Conservation (phyloP, 2,888 invertebrate species). For the Dorcus hopei region DNA sequence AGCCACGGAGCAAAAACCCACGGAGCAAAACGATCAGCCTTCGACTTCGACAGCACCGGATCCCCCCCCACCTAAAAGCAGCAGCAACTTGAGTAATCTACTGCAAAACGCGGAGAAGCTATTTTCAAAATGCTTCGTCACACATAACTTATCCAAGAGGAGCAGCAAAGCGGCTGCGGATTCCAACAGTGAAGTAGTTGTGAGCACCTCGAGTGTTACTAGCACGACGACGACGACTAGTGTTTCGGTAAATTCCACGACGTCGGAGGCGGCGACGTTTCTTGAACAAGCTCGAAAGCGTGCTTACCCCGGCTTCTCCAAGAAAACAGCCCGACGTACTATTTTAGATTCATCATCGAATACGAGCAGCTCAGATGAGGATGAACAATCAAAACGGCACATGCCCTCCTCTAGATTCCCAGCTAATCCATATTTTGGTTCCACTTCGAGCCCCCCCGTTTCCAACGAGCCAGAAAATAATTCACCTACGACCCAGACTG, state of each 20-base stretch:
- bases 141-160: too few species aligned
- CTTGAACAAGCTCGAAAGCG: slow-evolving; percentile 18
- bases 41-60: background rate
- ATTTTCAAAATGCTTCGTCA: background rate
- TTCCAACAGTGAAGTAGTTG: too few species aligned
- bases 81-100: slow-evolving; percentile 1
- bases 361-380: slow-evolving; percentile 38
- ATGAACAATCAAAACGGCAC: slow-evolving; percentile 18
- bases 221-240: too few species aligned
- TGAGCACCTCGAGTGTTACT: too few species aligned
- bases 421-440: background rate
- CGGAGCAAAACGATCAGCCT: background rate
- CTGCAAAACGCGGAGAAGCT: slow-evolving; percentile 2
- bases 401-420: background rate
- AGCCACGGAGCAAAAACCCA: background rate
- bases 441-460: background rate
- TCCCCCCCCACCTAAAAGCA: background rate
- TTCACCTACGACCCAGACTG: background rate
- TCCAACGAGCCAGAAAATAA: background rate
- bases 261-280: background rate
- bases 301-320: slow-evolving; percentile 34
- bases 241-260: too few species aligned
- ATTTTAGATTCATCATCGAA: slow-evolving; percentile 35
- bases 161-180: too few species aligned
- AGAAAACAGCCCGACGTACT: slow-evolving; percentile 31